Conservation (phyloP, 1,140 invertebrate species). For the Hycleus phaleratus region DNA sequence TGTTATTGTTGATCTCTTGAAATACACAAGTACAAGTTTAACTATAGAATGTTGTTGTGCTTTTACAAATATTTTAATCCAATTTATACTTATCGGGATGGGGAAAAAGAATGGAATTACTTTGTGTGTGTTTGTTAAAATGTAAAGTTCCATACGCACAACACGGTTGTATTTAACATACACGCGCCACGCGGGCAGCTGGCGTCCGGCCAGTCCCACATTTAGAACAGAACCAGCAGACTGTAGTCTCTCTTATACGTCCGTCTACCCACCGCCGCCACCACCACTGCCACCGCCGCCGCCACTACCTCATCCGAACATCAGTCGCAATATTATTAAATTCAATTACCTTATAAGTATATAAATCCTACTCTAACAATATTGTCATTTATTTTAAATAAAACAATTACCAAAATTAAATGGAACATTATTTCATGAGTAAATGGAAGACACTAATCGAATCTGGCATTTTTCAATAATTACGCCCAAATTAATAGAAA, state of each 20-base stretch:
- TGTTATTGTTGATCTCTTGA: too few relatives aligned
- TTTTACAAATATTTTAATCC: background rate
- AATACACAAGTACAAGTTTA: too few relatives aligned
- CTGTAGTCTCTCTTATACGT: constrained; percentile 8
- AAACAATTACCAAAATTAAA: too few relatives aligned
- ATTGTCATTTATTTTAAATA: too few relatives aligned
- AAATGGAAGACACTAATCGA: too few relatives aligned
- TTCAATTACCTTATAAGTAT: constrained; percentile 6
- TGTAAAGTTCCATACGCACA: background rate
- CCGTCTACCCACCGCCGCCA: constrained; percentile 9
- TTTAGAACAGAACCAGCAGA: constrained; percentile 29
- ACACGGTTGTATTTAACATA: constrained; percentile 9
- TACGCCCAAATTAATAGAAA: too few relatives aligned
- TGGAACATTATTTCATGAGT: too few relatives aligned
- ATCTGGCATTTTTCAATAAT: too few relatives aligned
- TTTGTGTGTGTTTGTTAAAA: background rate
- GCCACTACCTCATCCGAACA: too few relatives aligned
- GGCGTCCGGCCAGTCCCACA: constrained; percentile 23
- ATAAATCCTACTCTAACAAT: too few relatives aligned
- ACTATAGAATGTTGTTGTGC: background rate
- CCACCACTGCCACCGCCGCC: constrained; percentile 1
- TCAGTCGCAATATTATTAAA: constrained; percentile 8
- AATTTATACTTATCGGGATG: background rate
- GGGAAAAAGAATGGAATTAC: background rate
- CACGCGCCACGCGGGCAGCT: constrained; percentile 22